A percentile compares a stretch with the other conserved stretches of the same genome.
Evolutionary conservation across 1,140 invertebrate genomes (phyloP).

Genomic region (Hycleus cichorii): DNA sequence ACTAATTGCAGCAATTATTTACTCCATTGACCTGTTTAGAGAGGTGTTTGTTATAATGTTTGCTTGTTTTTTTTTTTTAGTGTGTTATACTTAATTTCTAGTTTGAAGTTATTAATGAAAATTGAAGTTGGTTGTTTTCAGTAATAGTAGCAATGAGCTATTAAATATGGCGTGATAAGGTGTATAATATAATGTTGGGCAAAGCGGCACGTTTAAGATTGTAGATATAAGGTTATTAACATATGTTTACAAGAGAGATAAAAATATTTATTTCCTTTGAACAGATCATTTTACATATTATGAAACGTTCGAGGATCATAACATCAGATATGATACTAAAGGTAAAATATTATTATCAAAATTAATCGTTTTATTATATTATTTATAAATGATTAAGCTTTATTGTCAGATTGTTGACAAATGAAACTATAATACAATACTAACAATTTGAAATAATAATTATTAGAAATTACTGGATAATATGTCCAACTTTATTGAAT

Average conservation of each 20-base stretch:
- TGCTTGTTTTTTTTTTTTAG: too few relatives aligned
- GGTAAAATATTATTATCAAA: constrained; percentile 6
- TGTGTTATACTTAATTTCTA: too few relatives aligned
- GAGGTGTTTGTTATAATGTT: too few relatives aligned
- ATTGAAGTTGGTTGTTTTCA: too few relatives aligned
- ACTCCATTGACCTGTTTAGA: background rate
- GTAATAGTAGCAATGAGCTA: too few relatives aligned
- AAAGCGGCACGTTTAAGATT: constrained; percentile 10
- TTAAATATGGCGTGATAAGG: too few relatives aligned
- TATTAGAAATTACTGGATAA: background rate
- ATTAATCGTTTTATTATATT: background rate
- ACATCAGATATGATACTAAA: constrained; percentile 9
- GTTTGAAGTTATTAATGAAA: too few relatives aligned
- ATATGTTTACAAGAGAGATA: constrained; percentile 15
- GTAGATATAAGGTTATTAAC: constrained; percentile 13
- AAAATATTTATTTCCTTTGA: constrained; percentile 15
- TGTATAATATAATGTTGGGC: constrained; percentile 2
- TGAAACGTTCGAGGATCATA: constrained; percentile 6
- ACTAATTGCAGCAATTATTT: constrained; percentile 12
- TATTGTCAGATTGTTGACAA: constrained; percentile 1
- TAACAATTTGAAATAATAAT: constrained; percentile 1
- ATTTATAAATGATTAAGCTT: background rate
- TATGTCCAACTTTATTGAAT: constrained; percentile 3
- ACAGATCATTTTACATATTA: constrained; percentile 14
- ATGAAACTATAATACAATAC: background rate